Evolutionary conservation across 2,888 invertebrate species (phyloP), one percentile per base, ranked within the genome.

Genomic region (Trypoxylon attenuatum): DNA sequence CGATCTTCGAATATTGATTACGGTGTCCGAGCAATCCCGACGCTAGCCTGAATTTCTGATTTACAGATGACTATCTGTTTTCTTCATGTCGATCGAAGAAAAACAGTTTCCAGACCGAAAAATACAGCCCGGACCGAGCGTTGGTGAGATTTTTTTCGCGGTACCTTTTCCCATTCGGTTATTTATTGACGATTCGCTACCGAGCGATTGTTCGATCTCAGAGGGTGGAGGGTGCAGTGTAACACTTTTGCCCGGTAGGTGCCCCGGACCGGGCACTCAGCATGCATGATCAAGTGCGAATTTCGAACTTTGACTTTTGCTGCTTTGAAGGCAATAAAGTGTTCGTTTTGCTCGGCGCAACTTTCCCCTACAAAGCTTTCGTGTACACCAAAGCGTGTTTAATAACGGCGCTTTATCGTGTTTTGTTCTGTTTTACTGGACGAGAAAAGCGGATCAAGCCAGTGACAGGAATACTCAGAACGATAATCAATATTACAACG

Each of bases 1-100:
- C 70, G 63, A 70, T 63, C 55, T 63, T 68, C 50, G 73, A 70
- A 75, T 73, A 76, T 76, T 73, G 75, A 75, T 75, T 73, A 75
- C 67, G 43, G 52, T 67, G 67, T 76, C 67, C 67, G 70, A 73
- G 73, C 73, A 65, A 76, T 65, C 60, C 58, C 46, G 53, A 62
- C 63, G 64, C 59, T 60, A 58, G 57, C 67, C 71, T 70, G 74
- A 73, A 73, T 70, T 66, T 56, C 55, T 63, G 63, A 73, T 73
- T 73, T 67, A 60, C 55, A 1, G 52, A 46, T 27, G 33, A 21
- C 54, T 55, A 64, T 55, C 63, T 63, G 57, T 73, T 66, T 49
- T 47, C 27, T 38, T 53, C 51, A 50, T 57, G 55, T 49, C 41
- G 52, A 53, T 27, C 45, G 53, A 42, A 50, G 53, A 57, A n/a